Conservation (phyloP, 1,140 invertebrate species). For the Zaprionus tsacasi region DNA sequence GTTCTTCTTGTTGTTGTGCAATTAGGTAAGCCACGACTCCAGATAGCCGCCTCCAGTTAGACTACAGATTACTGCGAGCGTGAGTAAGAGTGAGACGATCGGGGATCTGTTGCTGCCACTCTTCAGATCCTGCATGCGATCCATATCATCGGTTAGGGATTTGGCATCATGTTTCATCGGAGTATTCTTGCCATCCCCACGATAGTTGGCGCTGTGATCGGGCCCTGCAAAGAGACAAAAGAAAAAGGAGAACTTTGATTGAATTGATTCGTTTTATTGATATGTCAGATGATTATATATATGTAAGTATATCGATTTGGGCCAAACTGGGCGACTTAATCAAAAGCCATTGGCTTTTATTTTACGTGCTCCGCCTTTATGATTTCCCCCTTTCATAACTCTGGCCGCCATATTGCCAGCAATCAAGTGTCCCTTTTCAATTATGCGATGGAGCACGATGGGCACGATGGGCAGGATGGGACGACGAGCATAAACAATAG, state of each 20-base stretch:
- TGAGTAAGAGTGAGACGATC: not conserved
- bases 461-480: conserved; percentile 50
- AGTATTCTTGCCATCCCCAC: conserved; percentile 61
- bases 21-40: conserved; percentile 57
- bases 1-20: not conserved
- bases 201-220: conserved; percentile 73
- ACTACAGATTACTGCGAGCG: not conserved
- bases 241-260: conserved; percentile 13
- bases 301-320: conserved; percentile 15
- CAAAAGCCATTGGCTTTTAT: conserved; percentile 56
- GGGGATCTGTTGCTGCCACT: not conserved
- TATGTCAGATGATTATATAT: conserved; percentile 21
- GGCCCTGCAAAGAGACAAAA: conserved; percentile 47
- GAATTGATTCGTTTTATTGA: conserved; percentile 21
- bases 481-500: conserved; percentile 79
- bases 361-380: conserved; percentile 56
- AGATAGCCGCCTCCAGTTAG: not conserved
- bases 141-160: conserved; percentile 70
- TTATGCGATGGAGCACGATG: conserved; percentile 71
- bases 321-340: conserved; percentile 60
- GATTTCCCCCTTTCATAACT: conserved; percentile 57
- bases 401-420: conserved; percentile 56
- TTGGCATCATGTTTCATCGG: conserved; percentile 73
- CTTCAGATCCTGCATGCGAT: conserved; percentile 75
- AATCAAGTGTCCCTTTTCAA: conserved; percentile 80